Evolutionary conservation across 37 sponge, comb jelly and placozoan genomes (phyloP), one percentile per base, ranked within the genome.

Genomic region (Halisarca cf. caerulea): DNA sequence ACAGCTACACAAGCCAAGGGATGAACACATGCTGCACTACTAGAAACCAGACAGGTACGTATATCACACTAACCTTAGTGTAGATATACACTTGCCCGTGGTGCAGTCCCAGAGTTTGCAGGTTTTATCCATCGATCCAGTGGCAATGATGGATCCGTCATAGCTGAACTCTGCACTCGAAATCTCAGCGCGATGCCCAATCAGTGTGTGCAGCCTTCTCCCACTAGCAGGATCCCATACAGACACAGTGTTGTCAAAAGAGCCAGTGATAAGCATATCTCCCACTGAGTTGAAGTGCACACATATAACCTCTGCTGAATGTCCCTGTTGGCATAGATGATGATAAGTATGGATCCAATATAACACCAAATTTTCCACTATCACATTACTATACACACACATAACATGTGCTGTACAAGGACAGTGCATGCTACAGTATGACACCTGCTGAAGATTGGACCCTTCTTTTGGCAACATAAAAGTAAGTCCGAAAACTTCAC

Each of bases 51-150:
- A 11, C 11, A 11, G 51, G n/a, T n/a, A n/a, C n/a, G n/a, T n/a
- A n/a, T n/a, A n/a, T n/a, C n/a, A n/a, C n/a, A 47, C 79, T 44
- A 32, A 92, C 90, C 90, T 54, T 8, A 97, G 83, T 28, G 98
- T 96, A 38, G 85, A 70, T 17, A 94, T 43, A 66, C 88, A 84
- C 62, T 85, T 81, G 5, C 98, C 98, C 21, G 81, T 83, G 28
- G 83, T 27, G 47, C 87, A 28, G 51, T 98, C 96, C 94, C 99
- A 94, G 23, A 98, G 82, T 55, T 92, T 94, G 80, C 96, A 96
- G 25, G 96, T 98, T 72, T 94, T 94, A 66, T 96, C 99, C 95
- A 98, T 96, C 15, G 99, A 98, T 18, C 92, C 95, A 28, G 96
- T 92, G 20, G 94, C 96, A 36, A 98, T 93, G 64, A 96, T 71